Percentiles rank a stretch among this genome's conserved stretches.
phyloP scores from a whole-genome alignment of 2,888 invertebrate species.

The Adelphocoris suturalis region DNA sequence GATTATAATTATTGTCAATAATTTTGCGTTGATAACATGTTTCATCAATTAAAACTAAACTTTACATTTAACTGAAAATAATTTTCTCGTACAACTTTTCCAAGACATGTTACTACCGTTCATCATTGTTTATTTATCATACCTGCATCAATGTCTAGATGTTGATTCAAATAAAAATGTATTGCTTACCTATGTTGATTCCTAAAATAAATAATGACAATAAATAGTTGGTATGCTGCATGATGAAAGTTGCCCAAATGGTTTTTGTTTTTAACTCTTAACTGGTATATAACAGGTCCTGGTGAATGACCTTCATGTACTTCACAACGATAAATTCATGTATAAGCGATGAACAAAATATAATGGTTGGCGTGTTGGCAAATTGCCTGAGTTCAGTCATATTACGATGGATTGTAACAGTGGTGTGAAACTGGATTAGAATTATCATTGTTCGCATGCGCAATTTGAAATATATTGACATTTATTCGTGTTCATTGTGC shows the following conservation, averaged over 20 bases:
- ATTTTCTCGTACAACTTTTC: background rate
- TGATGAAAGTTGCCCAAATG: background rate
- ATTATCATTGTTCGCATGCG: too few species aligned
- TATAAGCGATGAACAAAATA: too few species aligned
- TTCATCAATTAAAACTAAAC: background rate
- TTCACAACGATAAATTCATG: background rate
- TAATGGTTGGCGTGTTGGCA: too few species aligned
- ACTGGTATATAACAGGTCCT: background rate
- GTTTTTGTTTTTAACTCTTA: conserved; percentile 42
- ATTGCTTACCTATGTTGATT: background rate
- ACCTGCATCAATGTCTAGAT: too few species aligned
- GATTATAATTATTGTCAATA: conserved; percentile 11
- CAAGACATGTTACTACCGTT: background rate
- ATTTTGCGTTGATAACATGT: background rate
- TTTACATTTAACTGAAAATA: background rate
- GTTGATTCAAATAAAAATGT: too few species aligned
- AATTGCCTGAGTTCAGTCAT: too few species aligned
- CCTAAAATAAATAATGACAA: conserved; percentile 53
- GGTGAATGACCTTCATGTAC: background rate
- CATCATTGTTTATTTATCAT: too few species aligned
- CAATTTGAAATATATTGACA: too few species aligned
- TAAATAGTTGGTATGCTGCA: conserved; percentile 50
- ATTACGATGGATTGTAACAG: too few species aligned
- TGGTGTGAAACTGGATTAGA: too few species aligned
- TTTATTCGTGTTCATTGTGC: background rate